Conservation (phyloP, 2,113 vertebrate species). For the Balaenoptera acutorostrata region DNA sequence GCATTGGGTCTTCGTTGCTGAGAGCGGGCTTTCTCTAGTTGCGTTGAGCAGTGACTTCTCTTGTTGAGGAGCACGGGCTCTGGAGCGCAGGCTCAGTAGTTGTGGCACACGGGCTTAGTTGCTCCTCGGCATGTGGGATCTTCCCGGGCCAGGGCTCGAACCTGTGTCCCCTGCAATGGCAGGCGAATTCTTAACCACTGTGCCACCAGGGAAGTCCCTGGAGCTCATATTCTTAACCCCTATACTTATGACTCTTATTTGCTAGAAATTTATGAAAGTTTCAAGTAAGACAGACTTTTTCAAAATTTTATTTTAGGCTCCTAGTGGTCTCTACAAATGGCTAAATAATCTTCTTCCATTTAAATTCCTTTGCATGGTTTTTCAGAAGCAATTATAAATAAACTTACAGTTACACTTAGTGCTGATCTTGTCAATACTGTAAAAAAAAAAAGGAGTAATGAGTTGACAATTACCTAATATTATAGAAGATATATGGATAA, state of each 20-base stretch:
- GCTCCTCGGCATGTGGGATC: too few species aligned
- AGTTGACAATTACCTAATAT: background rate
- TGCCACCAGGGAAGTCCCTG: too few species aligned
- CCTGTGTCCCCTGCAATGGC: too few species aligned
- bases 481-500: background rate
- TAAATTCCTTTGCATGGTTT: background rate
- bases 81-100: too few species aligned
- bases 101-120: too few species aligned
- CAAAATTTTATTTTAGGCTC: background rate
- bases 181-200: too few species aligned
- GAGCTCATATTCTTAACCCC: too few species aligned
- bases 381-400: background rate
- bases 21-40: too few species aligned
- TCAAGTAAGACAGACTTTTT: background rate
- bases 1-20: too few species aligned
- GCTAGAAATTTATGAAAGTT: background rate
- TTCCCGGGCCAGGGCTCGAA: too few species aligned
- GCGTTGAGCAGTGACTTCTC: too few species aligned
- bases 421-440: background rate
- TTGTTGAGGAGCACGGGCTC: too few species aligned
- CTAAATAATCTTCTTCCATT: background rate
- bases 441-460: background rate
- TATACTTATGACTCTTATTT: background rate
- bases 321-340: background rate
- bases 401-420: background rate